Base-by-base conservation (phyloP, 1,140 invertebrate species). In the Drosophila kepulauana region DNA sequence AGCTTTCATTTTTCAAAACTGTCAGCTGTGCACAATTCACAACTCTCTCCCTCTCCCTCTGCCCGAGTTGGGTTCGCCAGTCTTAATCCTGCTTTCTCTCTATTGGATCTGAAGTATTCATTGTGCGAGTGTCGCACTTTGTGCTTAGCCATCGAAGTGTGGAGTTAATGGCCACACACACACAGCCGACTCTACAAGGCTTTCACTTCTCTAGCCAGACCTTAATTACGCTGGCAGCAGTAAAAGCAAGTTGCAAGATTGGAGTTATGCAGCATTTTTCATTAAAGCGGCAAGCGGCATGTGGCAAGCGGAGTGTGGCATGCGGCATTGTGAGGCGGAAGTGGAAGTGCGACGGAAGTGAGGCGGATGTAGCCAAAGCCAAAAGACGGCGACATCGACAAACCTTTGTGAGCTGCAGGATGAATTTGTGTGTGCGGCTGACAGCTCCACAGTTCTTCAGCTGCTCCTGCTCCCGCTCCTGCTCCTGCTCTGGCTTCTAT, bases 1-100 rank as follows among this genome's bases (percentile, higher is more conserved):
- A 56, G 74, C 82, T 81, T 87, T 82, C 82, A 85, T 85, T 85
- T 86, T 86, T 86, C 82, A 86, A 79, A 86, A 87, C 82, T 86
- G 82, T 88, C 82, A 79, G 80, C 73, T 75, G 73, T 41, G 64
- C 77, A 86, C 78, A 82, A 82, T 88, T 87, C 84, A 77, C 81
- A 54, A 49, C n/a, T 5, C 67, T 28, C 7, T 51, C 5, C 16
- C 38, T 15, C 28, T 10, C 13, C 46, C 7, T 6, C 5, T n/a
- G n/a, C 33, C 5, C 20, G 20, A 25, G 20, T 25, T 25, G 20
- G 3, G 20, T 25, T 25, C 20, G 13, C 15, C 67, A 20, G n/a
- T 13, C 57, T 6, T 46, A 51, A 33, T 13, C 30, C 56, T 15
- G 45, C 35, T 38, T 2, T 10, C 11, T 25, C n/a, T 63, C 20